Evolutionary conservation across 2,113 vertebrate genomes (phyloP).

Genomic region (Lamprologus tigripictilis): DNA sequence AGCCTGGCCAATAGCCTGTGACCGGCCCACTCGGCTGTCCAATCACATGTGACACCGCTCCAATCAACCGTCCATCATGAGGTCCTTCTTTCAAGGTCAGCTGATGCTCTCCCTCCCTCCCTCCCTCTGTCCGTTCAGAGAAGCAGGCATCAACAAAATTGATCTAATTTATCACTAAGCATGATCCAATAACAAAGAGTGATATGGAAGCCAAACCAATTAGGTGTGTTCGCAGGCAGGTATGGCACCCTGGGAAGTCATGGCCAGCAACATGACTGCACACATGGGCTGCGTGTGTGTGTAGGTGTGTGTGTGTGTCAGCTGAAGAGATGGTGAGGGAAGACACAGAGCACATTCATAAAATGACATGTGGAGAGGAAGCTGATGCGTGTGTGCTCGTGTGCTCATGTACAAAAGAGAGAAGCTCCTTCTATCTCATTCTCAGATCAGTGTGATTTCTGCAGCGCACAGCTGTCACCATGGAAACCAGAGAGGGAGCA

Average conservation of each 20-base stretch:
- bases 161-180: conserved; percentile 39
- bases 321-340: background rate
- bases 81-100: conserved; percentile 74
- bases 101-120: conserved; percentile 34
- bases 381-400: background rate
- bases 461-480: conserved; percentile 74
- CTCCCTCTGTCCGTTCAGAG: background rate
- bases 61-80: conserved; percentile 58
- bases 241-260: background rate
- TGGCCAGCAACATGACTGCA: conserved; percentile 7
- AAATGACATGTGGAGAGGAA: conserved; percentile 18
- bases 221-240: conserved; percentile 29
- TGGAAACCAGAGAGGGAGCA: conserved; percentile 65
- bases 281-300: background rate
- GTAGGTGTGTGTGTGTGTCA: background rate
- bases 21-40: conserved; percentile 30
- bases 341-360: conserved; percentile 21
- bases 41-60: conserved; percentile 58
- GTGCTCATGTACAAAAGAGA: conserved; percentile 50
- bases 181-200: conserved; percentile 49
- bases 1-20: conserved; percentile 51
- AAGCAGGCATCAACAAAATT: conserved; percentile 49
- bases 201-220: conserved; percentile 38
- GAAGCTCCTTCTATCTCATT: conserved; percentile 62
- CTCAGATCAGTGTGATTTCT: conserved; percentile 71